phyloP scores from a whole-genome alignment of 2,888 invertebrate genomes.

The Polydrusus cervinus region DNA sequence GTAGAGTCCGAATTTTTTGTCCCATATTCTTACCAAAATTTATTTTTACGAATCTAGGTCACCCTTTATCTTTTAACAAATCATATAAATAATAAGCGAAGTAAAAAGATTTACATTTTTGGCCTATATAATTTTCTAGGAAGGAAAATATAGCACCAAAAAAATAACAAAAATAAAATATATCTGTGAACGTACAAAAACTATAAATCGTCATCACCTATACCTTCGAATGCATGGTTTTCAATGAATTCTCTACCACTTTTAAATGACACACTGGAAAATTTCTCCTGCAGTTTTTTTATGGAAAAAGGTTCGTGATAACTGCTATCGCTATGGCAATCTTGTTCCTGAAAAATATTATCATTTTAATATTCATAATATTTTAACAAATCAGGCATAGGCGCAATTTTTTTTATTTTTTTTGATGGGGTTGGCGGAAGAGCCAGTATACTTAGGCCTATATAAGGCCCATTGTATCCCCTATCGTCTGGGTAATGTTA shows the following conservation, averaged over 20 bases:
- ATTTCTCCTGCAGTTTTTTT: constrained; percentile 82
- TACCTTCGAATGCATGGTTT: constrained; percentile 95
- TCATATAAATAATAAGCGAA: not conserved
- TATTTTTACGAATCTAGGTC: too few relatives aligned
- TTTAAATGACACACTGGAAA: constrained; percentile 82
- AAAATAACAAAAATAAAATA: constrained; percentile 50
- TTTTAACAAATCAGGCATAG: too few relatives aligned
- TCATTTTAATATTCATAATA: too few relatives aligned
- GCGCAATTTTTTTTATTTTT: too few relatives aligned
- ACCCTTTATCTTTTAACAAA: too few relatives aligned
- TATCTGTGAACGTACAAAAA: constrained; percentile 25
- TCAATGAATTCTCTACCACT: constrained; percentile 84
- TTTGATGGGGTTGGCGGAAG: too few relatives aligned
- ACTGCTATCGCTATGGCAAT: constrained; percentile 43
- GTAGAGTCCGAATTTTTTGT: too few relatives aligned
- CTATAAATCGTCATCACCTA: constrained; percentile 94
- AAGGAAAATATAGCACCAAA: constrained; percentile 57
- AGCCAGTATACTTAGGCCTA: too few relatives aligned
- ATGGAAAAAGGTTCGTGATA: constrained; percentile 82
- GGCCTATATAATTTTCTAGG: constrained; percentile 38
- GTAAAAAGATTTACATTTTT: constrained; percentile 1
- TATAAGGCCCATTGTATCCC: too few relatives aligned
- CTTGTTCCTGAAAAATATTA: constrained; percentile 39
- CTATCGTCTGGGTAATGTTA: too few relatives aligned
- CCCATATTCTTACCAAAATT: too few relatives aligned